phyloP scores from a whole-genome alignment of 1,140 invertebrate species.

The Lordiphosa collinella region DNA sequence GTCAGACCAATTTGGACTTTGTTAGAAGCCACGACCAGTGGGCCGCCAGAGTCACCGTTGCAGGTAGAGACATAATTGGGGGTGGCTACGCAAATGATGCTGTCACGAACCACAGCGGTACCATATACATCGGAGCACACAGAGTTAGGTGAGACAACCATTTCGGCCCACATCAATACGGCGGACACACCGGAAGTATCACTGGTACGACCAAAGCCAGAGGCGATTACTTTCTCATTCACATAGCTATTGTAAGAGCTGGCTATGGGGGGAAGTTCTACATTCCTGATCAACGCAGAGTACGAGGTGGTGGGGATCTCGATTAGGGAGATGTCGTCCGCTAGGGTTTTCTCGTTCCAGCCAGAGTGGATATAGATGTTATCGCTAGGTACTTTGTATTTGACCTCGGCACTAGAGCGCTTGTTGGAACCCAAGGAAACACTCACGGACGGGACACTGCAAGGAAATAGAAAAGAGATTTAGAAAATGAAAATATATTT shows the following conservation, averaged over 20 bases:
- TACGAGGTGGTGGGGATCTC: conserved; percentile 30
- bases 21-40: conserved; percentile 61
- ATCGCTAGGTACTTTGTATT: conserved; percentile 9
- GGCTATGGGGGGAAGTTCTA: conserved; percentile 34
- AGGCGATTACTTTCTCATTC: conserved; percentile 41
- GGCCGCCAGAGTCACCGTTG: conserved; percentile 81
- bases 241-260: conserved; percentile 55
- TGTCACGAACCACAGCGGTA: conserved; percentile 39
- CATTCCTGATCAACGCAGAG: conserved; percentile 23
- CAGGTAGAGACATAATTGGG: conserved; percentile 53
- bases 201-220: conserved; percentile 57
- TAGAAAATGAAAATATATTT: background rate
- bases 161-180: conserved; percentile 17
- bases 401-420: conserved; percentile 46
- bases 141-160: conserved; percentile 39
- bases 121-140: conserved; percentile 43
- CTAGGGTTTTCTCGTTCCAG: conserved; percentile 47
- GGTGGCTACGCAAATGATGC: conserved; percentile 45
- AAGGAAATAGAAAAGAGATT: background rate
- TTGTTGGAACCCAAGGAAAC: conserved; percentile 61
- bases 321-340: conserved; percentile 69
- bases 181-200: conserved; percentile 34
- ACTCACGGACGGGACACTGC: conserved; percentile 44
- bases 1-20: conserved; percentile 80
- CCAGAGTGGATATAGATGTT: conserved; percentile 44